Percentiles rank a stretch among this genome's conserved stretches.
phyloP scores from a whole-genome alignment of 23 tunicate genomes.

The Styela plicata region DNA sequence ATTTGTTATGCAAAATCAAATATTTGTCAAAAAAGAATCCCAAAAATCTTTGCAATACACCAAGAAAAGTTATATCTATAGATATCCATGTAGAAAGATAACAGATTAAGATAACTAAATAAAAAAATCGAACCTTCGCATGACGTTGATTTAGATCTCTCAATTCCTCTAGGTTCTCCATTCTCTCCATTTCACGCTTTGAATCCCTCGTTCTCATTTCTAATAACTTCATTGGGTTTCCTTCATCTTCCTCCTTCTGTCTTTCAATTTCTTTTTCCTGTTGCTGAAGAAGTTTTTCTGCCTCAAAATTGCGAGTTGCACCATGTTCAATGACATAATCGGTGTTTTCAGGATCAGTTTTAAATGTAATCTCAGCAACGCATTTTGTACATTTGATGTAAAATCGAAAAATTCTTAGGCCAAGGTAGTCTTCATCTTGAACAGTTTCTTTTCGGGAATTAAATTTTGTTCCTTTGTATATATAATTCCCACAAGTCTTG shows the following conservation, averaged over 20 bases:
- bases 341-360: conserved; percentile 84
- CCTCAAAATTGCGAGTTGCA: conserved; percentile 99
- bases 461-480: conserved; percentile 98
- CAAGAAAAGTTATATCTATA: too few relatives aligned
- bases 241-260: conserved; percentile 86
- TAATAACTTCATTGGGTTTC: conserved; percentile 94
- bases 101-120: too few relatives aligned
- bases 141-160: conserved; percentile 76
- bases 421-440: conserved; percentile 84
- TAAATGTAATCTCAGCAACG: conserved; percentile 92
- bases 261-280: conserved; percentile 77
- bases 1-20: too few relatives aligned
- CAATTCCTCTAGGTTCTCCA: conserved; percentile 93
- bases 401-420: conserved; percentile 88
- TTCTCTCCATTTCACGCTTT: conserved; percentile 93
- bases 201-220: conserved; percentile 96
- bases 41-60: too few relatives aligned
- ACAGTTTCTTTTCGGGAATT: conserved; percentile 99
- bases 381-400: conserved; percentile 99
- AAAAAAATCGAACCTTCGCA: conserved; percentile 23
- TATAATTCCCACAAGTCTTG: conserved; percentile 98
- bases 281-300: conserved; percentile 80
- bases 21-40: too few relatives aligned
- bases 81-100: too few relatives aligned
- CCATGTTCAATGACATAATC: conserved; percentile 98